phyloP scores from a whole-genome alignment of 2,113 vertebrate genomes.

The Hippolais icterina region DNA sequence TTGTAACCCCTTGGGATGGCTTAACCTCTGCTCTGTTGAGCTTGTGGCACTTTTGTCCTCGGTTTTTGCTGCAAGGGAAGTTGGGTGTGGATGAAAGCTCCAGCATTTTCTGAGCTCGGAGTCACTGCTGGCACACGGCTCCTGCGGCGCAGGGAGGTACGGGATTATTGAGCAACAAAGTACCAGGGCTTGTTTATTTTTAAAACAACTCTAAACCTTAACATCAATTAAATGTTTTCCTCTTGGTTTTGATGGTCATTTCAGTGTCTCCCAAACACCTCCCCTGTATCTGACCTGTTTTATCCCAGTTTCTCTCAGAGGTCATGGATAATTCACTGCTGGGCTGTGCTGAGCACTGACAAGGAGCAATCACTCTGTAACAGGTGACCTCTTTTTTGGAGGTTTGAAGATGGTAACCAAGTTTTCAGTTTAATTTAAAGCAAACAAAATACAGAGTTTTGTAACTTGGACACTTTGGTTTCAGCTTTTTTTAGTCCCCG shows the following conservation, averaged over 20 bases:
- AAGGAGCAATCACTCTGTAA: rapidly evolving
- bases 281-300: not conserved
- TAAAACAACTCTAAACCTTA: not conserved
- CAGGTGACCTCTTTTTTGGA: not conserved
- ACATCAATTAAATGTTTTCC: not conserved
- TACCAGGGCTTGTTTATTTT: not conserved
- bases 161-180: not conserved
- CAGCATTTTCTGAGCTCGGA: rapidly evolving
- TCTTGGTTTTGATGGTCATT: not conserved
- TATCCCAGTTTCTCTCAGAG: not conserved
- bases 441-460: conserved; percentile 32
- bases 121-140: not conserved
- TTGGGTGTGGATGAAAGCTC: not conserved
- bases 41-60: not conserved
- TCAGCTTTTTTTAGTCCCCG: not conserved
- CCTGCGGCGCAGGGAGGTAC: not conserved
- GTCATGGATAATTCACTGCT: not conserved
- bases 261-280: not conserved
- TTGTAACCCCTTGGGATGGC: not conserved
- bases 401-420: not conserved
- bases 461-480: not conserved
- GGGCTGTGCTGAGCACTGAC: not conserved
- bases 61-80: not conserved
- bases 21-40: rapidly evolving
- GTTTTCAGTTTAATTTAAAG: not conserved